Evolutionary conservation across 2,888 invertebrate species (phyloP).

Genomic region (Aelia acuminata): DNA sequence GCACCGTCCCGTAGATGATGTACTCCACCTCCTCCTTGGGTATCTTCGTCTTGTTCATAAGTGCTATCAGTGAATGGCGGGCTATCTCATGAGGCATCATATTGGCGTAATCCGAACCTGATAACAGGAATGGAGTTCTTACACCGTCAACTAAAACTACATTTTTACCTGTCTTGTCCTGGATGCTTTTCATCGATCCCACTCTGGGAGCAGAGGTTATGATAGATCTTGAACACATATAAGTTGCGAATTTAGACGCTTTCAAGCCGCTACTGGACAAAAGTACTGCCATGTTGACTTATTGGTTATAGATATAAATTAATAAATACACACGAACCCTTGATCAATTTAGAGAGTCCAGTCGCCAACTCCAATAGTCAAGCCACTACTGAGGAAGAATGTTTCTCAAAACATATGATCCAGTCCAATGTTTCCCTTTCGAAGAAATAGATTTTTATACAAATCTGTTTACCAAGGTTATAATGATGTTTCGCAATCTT

Average conservation of each 20-base stretch:
- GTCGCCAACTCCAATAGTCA: background rate
- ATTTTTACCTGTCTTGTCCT: background rate
- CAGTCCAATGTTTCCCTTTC: background rate
- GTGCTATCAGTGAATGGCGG: constrained; percentile 73
- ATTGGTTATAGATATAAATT: background rate
- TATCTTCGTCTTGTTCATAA: constrained; percentile 84
- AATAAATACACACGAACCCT: background rate
- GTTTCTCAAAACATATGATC: background rate
- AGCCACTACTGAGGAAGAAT: background rate
- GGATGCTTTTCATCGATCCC: background rate
- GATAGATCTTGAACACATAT: background rate
- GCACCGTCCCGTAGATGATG: constrained; percentile 95
- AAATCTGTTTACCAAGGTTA: constrained; percentile 1
- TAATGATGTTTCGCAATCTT: background rate
- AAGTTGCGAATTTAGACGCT: background rate
- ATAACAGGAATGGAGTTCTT: constrained; percentile 17
- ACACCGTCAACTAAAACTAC: constrained; percentile 16
- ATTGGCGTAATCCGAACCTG: background rate
- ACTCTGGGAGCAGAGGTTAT: background rate
- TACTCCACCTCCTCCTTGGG: constrained; percentile 91
- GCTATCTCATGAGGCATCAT: constrained; percentile 42
- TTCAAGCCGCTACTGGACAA: background rate
- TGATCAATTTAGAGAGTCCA: background rate
- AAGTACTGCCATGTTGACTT: background rate
- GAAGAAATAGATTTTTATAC: background rate